phyloP scores from a whole-genome alignment of 2,888 invertebrate genomes.

The Trichopoda pennipes region DNA sequence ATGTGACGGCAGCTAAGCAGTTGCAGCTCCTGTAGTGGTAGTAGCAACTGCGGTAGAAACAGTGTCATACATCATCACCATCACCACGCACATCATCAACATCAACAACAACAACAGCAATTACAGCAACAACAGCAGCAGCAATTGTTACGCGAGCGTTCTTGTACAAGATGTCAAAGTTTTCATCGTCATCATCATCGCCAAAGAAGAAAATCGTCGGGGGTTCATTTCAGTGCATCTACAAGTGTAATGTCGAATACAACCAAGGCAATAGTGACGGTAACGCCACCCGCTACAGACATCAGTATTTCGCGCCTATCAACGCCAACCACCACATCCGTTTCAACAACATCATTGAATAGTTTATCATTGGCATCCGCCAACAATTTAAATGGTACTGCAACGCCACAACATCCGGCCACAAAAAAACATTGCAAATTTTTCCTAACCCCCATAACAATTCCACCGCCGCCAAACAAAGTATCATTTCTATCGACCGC shows the following conservation, averaged over 20 bases:
- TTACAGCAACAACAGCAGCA: constrained; percentile 73
- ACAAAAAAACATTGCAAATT: constrained; percentile 78
- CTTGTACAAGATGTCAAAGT: constrained; percentile 79
- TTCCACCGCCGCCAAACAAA: constrained; percentile 72
- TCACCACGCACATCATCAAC: constrained; percentile 70
- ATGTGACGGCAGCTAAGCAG: constrained; percentile 81
- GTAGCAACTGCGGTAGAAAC: constrained; percentile 79
- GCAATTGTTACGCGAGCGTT: constrained; percentile 72
- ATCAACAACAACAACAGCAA: constrained; percentile 71
- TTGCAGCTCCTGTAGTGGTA: constrained; percentile 81
- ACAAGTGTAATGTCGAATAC: constrained; percentile 72
- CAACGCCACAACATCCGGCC: constrained; percentile 70
- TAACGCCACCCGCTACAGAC: constrained; percentile 70
- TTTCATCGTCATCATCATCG: constrained; percentile 80
- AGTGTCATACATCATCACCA: constrained; percentile 71
- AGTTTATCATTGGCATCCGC: constrained; percentile 74
- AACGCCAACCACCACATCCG: constrained; percentile 61
- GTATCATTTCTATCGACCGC: constrained; percentile 68
- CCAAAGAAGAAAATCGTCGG: constrained; percentile 77
- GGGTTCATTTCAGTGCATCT: constrained; percentile 71
- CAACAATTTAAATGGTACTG: constrained; percentile 72
- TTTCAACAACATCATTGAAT: constrained; percentile 73
- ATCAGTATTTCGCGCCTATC: constrained; percentile 46
- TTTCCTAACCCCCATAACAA: constrained; percentile 76
- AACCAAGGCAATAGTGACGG: constrained; percentile 75